Conservation (phyloP, 2,888 invertebrate genomes). For the Electrophaes corylata region DNA sequence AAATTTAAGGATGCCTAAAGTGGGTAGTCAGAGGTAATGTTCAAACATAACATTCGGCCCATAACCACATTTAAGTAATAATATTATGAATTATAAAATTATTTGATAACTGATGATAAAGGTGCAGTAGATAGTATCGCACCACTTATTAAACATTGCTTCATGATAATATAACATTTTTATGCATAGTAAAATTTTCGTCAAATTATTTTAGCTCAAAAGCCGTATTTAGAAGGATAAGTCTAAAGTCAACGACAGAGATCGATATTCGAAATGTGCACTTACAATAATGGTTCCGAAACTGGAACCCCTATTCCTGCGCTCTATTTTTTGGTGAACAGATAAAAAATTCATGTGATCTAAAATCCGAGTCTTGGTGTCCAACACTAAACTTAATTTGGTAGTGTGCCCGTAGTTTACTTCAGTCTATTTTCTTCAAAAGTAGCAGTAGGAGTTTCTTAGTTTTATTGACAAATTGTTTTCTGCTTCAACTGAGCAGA, state of each 20-base stretch:
- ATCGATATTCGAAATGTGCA: slow-evolving; percentile 50
- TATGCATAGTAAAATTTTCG: not conserved
- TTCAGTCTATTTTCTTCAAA: slow-evolving; percentile 44
- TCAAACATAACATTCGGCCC: too few species aligned
- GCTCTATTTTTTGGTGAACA: slow-evolving; percentile 56
- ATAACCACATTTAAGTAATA: too few species aligned
- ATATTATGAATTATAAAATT: too few species aligned
- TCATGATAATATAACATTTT: too few species aligned
- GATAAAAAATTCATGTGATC: slow-evolving; percentile 68
- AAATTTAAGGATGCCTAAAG: too few species aligned
- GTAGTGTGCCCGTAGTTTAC: slow-evolving; percentile 45
- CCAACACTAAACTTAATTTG: slow-evolving; percentile 46
- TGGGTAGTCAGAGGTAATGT: too few species aligned
- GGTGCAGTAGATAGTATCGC: too few species aligned
- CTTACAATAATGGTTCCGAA: slow-evolving; percentile 69
- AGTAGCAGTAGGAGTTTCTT: slow-evolving; percentile 18
- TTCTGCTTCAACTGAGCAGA: slow-evolving; percentile 19
- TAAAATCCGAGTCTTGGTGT: slow-evolving; percentile 48
- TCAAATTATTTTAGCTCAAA: not conserved
- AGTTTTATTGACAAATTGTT: slow-evolving; percentile 31
- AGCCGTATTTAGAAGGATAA: not conserved
- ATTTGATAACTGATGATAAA: too few species aligned
- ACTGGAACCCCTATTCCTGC: slow-evolving; percentile 53
- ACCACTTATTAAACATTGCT: too few species aligned
- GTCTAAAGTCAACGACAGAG: slow-evolving; percentile 16